phyloP scores from a whole-genome alignment of 2,113 vertebrate genomes.

The Pandion haliaetus region DNA sequence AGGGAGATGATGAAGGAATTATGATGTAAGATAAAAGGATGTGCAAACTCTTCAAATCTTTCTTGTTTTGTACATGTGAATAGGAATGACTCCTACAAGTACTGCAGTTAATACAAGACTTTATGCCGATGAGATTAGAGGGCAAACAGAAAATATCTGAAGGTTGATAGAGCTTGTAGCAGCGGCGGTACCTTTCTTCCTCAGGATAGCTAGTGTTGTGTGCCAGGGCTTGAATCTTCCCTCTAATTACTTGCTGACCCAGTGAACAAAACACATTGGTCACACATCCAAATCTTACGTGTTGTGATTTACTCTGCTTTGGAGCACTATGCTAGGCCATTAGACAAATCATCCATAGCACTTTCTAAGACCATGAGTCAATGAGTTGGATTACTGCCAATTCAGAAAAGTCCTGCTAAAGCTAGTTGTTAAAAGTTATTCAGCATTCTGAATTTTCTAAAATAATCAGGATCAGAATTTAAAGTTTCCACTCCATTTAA shows the following conservation, averaged over 20 bases:
- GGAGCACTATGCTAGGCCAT: not conserved
- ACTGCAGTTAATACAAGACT: not conserved
- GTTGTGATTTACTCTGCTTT: constrained; percentile 18
- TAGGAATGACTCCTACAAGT: not conserved
- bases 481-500: not conserved
- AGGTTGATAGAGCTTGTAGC: not conserved
- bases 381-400: not conserved
- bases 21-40: not conserved
- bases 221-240: not conserved
- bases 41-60: not conserved
- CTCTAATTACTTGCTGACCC: constrained; percentile 23
- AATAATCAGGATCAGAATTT: not conserved
- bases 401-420: not conserved
- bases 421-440: not conserved
- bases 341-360: constrained; percentile 33
- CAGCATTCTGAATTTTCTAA: not conserved
- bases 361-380: not conserved
- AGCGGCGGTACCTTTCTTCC: not conserved
- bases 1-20: not conserved
- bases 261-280: constrained; percentile 40
- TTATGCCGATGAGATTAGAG: not conserved
- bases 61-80: not conserved
- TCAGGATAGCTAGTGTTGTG: not conserved
- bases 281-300: not conserved
- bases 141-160: not conserved